Evolutionary conservation across 2,797 vertebrate species (phyloP).

Genomic region (Gambelia wislizenii): DNA sequence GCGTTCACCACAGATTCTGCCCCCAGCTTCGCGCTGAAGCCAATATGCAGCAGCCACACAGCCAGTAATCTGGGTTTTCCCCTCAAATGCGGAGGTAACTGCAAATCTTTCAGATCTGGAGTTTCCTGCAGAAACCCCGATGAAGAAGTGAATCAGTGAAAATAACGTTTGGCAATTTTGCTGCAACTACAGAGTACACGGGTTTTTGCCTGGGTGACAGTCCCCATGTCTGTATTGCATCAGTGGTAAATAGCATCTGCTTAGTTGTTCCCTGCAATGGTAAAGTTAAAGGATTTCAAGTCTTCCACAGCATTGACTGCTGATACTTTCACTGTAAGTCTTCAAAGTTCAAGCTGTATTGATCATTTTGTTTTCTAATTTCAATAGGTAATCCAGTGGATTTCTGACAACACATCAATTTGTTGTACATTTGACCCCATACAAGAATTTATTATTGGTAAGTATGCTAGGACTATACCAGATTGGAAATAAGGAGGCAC

Average conservation of each 20-base stretch:
- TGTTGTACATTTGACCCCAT: slow-evolving; percentile 91
- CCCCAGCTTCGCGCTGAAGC: too few relatives aligned
- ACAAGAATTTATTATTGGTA: slow-evolving; percentile 96
- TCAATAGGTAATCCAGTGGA: slow-evolving; percentile 90
- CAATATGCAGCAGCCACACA: too few relatives aligned
- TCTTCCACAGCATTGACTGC: background rate
- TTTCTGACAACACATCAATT: slow-evolving; percentile 86
- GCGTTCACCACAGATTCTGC: too few relatives aligned
- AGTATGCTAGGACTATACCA: slow-evolving; percentile 62
- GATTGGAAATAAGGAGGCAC: background rate
- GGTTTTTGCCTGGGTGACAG: too few relatives aligned
- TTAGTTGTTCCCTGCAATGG: background rate
- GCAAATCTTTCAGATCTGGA: too few relatives aligned
- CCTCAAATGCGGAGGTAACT: too few relatives aligned
- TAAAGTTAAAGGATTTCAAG: background rate
- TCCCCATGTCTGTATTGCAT: background rate
- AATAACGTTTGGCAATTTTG: too few relatives aligned
- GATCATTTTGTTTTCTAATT: slow-evolving; percentile 46
- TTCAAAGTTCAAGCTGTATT: slow-evolving; percentile 21
- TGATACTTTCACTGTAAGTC: background rate
- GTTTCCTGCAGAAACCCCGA: too few relatives aligned
- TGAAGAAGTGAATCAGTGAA: too few relatives aligned
- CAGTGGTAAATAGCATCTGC: too few relatives aligned
- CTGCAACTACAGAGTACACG: too few relatives aligned
- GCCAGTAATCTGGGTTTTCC: too few relatives aligned